Conservation (phyloP, 2,888 invertebrate species). For the Margaritifera margaritifera region DNA sequence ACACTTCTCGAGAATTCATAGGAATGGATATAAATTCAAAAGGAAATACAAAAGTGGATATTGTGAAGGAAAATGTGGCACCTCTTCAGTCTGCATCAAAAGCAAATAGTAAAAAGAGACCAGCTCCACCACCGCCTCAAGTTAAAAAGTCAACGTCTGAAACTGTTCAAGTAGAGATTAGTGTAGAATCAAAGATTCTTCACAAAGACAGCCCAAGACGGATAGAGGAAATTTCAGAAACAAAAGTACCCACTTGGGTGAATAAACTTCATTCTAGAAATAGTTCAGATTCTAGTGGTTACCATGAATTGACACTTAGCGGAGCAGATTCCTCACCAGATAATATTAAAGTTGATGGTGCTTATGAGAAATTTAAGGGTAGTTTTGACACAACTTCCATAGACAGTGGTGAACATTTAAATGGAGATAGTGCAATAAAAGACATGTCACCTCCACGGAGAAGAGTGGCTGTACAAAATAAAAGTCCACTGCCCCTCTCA, state of each 20-base stretch:
- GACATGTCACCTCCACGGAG: conserved; percentile 42
- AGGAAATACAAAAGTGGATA: conserved; percentile 28
- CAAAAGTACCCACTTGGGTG: conserved; percentile 45
- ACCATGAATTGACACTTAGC: conserved; percentile 79
- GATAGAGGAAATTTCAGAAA: conserved; percentile 29
- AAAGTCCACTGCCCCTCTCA: conserved; percentile 2
- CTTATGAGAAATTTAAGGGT: conserved; percentile 45
- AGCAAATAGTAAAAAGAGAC: conserved; percentile 58
- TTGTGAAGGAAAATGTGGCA: conserved; percentile 2
- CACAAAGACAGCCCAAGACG: conserved; percentile 15
- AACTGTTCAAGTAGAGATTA: conserved; percentile 44
- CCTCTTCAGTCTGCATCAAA: conserved; percentile 38
- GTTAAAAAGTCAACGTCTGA: conserved; percentile 36
- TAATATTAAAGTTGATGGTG: conserved; percentile 35
- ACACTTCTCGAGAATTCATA: too few species aligned
- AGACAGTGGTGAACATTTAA: conserved; percentile 54
- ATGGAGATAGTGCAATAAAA: conserved; percentile 54
- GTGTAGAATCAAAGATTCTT: conserved; percentile 32
- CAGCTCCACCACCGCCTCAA: conserved; percentile 71
- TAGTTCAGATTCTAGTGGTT: conserved; percentile 83
- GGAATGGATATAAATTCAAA: conserved; percentile 18
- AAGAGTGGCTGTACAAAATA: conserved; percentile 5
- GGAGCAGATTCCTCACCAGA: conserved; percentile 68
- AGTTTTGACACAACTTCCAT: conserved; percentile 59
- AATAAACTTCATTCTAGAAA: conserved; percentile 78